These are phyloP conservation scores for Margaritifera margaritifera DNA, from an alignment of 2,888 invertebrate genomes.

Conservation along the genomic window DNA sequence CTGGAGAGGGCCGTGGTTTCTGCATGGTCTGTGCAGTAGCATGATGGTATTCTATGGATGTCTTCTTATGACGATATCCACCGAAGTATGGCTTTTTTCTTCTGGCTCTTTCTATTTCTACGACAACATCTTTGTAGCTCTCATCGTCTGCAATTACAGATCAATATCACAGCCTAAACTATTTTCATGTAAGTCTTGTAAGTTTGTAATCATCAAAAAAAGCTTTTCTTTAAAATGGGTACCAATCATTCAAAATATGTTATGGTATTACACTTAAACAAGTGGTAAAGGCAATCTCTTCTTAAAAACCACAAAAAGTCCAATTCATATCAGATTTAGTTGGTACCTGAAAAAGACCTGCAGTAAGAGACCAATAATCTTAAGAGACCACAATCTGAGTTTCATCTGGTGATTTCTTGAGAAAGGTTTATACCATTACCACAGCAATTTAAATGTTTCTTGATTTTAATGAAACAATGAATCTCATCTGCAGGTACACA, in stretches of 20 bases:
- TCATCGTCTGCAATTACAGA: slow-evolving; percentile 54
- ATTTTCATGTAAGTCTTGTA: not conserved
- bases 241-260: slow-evolving; percentile 4
- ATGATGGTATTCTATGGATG: slow-evolving; percentile 84
- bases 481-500: no score
- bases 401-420: no score
- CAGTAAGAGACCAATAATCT: no score
- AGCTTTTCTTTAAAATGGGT: not conserved
- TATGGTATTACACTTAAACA: not conserved
- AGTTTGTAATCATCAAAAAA: not conserved
- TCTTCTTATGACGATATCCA: slow-evolving; percentile 84
- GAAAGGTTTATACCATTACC: no score
- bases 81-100: slow-evolving; percentile 84
- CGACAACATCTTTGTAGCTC: slow-evolving; percentile 66
- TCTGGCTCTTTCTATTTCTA: slow-evolving; percentile 70
- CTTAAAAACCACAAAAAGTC: no score
- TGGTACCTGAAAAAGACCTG: no score
- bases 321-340: no score
- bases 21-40: slow-evolving; percentile 86
- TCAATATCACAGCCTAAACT: not conserved
- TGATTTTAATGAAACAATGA: no score
- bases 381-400: no score
- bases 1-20: slow-evolving; percentile 58
- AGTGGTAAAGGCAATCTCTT: no score
- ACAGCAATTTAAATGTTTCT: no score